Evolutionary conservation across 2,797 vertebrate species (phyloP), one percentile per base, ranked within the genome.

Genomic region (Lagodon rhomboides): DNA sequence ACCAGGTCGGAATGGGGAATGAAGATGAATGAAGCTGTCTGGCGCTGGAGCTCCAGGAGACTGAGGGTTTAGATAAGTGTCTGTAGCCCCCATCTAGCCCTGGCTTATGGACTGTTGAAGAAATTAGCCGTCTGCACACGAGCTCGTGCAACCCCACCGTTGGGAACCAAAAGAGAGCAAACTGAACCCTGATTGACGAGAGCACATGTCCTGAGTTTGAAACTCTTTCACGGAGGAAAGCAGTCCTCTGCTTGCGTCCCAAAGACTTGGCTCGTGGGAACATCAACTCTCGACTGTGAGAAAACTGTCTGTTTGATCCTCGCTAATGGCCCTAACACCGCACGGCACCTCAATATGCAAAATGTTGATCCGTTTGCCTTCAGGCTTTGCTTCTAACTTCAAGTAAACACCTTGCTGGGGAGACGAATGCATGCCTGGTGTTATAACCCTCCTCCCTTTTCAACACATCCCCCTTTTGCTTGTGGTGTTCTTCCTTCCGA

Each of bases 21-120:
- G 77, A 87, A 91, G 91, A 91, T 75, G 74, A 91, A 92, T 89
- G 72, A 79, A 85, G 69, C 67, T 71, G 68, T 82, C 80, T 75
- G 77, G 11, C 15, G 8, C 53, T 47, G 23, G 69, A 81, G 80
- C 81, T 78, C 70, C 69, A 73, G 58, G 83, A 80, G 75, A 51
- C 74, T 47, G 66, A 68, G 64, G 73, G 60, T 74, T 84, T 43
- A 61, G 20, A 46, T 79, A 73, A 75, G 71, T 79, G 63, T 64
- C 53, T 78, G 61, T 55, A 85, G 85, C 49, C 50, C 56, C 56
- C 73, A 60, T 59, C 50, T 58, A 68, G 34, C 59, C 72, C 9
- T 20, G 62, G 50, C 58, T 79, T 50, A 65, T 72, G 34, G 59
- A 83, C 34, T 49, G 11, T 15, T 79, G 68, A 53, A 0, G 0